Base-by-base conservation (phyloP, 2,113 vertebrate species). In the Triplophysa dalaica region DNA sequence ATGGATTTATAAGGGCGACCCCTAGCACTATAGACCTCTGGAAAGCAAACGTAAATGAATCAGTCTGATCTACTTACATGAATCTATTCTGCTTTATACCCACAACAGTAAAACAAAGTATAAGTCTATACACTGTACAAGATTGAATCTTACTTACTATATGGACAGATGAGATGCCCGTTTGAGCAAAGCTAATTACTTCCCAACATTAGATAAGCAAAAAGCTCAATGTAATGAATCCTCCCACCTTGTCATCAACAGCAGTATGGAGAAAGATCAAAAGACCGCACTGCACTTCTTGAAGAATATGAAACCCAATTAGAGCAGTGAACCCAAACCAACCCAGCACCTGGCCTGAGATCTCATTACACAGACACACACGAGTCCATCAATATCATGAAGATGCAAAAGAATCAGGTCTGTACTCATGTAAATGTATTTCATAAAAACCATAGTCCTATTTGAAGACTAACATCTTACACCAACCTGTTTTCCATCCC, bases 41-140 rank as follows among this genome's bases (percentile, higher is more conserved):
- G 83, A 90, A 89, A 88, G 81, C 75, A 54, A 19, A 22, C 83
- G 63, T 78, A 83, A 88, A 87, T 87, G 84, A 83, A 26, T 72
- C 70, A n/a, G 68, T 70, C 7, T 58, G 58, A 21, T 41, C 52
- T 33, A 16, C 11, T 21, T n/a, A 29, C 19, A 58, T 38, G 8
- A 72, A 17, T 21, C 17, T 72, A 56, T 38, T 52, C 50, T 14
- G 13, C 12, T 12, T 10, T 50, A 13, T 50, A 38, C 33, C 33
- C 43, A 45, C 43, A 45, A 45, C 43, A 45, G 11, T 12, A 45
- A 45, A 45, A 45, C 43, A 45, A 45, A n/a, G 10, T 1, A 1
- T 62, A 14, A 41, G 17, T 64, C 22, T 63, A 26, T 2, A 54
- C 4, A 16, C 43, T 52, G 68, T 75, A 19, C 41, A 22, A 48